phyloP scores from a whole-genome alignment of 1,140 invertebrate genomes.

The Heliconius melpomene region DNA sequence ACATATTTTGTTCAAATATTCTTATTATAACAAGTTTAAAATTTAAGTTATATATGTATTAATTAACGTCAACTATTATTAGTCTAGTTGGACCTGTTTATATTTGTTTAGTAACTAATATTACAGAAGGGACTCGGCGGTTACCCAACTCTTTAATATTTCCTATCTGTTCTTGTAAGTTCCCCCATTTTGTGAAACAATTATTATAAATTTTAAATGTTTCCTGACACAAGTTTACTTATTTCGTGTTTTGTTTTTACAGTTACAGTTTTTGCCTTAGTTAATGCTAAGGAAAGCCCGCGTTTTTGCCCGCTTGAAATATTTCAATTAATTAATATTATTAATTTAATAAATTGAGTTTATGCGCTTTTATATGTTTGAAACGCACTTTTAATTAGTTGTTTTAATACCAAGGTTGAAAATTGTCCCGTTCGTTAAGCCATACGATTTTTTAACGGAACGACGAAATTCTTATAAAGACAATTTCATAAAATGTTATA shows the following conservation, averaged over 20 bases:
- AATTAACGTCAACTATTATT: not conserved
- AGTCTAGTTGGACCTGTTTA: not conserved
- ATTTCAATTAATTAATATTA: too few relatives aligned
- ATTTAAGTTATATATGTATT: not conserved
- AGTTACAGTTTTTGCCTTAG: too few relatives aligned
- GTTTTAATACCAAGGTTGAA: too few relatives aligned
- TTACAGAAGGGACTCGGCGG: not conserved
- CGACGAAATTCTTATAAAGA: too few relatives aligned
- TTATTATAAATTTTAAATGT: not conserved
- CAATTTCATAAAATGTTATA: too few relatives aligned
- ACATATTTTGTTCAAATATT: not conserved
- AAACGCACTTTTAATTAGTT: too few relatives aligned
- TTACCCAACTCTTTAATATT: conserved; percentile 3
- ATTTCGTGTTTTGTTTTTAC: not conserved
- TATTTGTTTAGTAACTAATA: conserved; percentile 11
- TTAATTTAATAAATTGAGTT: too few relatives aligned
- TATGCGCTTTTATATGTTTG: too few relatives aligned
- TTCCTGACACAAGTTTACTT: not conserved
- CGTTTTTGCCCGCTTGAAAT: too few relatives aligned
- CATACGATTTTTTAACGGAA: too few relatives aligned
- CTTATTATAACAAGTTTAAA: not conserved
- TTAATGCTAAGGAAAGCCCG: too few relatives aligned
- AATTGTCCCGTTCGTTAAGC: too few relatives aligned
- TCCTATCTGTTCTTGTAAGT: not conserved
- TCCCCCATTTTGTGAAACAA: not conserved